Percentiles rank a stretch among this genome's conserved stretches.
These are phyloP conservation scores for Tetanocera ferruginea DNA, from an alignment of 2,888 invertebrate genomes.

Conservation along the genomic window DNA sequence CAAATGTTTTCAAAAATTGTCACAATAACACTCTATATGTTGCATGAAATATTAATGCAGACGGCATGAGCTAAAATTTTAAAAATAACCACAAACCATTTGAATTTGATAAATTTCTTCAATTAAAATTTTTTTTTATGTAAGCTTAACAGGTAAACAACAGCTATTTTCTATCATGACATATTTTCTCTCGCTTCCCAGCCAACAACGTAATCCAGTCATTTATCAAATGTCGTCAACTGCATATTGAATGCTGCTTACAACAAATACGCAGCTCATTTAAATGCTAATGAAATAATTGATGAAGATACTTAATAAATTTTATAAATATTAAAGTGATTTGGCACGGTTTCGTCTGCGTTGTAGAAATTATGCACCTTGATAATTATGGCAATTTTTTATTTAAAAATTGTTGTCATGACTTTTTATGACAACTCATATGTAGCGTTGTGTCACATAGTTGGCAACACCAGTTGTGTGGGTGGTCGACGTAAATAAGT, in stretches of 20 bases:
- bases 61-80: background rate
- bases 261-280: background rate
- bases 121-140: too few species aligned
- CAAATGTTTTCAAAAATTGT: too few species aligned
- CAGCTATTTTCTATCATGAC: background rate
- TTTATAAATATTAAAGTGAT: background rate
- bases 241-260: slow-evolving; percentile 20
- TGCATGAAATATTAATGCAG: background rate
- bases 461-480: slow-evolving; percentile 51
- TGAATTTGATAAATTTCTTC: too few species aligned
- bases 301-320: slow-evolving; percentile 1
- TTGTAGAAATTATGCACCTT: background rate
- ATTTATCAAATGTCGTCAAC: background rate
- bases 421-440: background rate
- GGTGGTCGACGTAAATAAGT: background rate
- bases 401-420: background rate
- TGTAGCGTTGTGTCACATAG: slow-evolving; percentile 45
- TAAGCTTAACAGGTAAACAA: background rate
- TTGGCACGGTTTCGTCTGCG: background rate
- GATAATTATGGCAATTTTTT: background rate
- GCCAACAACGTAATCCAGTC: background rate
- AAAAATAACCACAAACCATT: too few species aligned
- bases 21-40: too few species aligned
- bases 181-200: background rate
- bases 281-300: slow-evolving; percentile 25